Percentiles rank a stretch among this genome's conserved stretches.
Conservation (phyloP, 2,888 invertebrate species). For the Diogma glabrata region DNA sequence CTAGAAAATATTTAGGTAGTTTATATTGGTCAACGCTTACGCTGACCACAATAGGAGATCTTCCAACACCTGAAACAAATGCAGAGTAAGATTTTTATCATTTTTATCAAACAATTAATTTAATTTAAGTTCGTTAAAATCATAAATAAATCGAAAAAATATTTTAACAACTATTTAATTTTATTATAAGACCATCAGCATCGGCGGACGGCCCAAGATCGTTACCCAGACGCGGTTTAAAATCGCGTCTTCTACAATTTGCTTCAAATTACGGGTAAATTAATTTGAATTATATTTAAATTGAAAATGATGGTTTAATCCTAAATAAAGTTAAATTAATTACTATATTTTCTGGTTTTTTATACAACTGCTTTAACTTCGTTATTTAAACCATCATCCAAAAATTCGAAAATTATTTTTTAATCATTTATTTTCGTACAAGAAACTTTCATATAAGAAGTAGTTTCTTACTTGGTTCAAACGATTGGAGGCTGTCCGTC, state of each 20-base stretch:
- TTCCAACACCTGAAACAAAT: conserved; percentile 91
- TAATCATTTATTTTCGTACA: conserved; percentile 4
- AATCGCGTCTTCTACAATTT: conserved; percentile 83
- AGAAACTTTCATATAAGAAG: background rate
- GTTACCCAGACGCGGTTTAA: conserved; percentile 80
- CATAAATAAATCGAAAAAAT: conserved; percentile 4
- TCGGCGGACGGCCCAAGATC: conserved; percentile 75
- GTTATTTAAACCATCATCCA: background rate
- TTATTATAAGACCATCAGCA: conserved; percentile 35
- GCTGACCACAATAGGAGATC: conserved; percentile 89
- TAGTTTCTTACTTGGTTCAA: background rate
- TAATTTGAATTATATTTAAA: too few relatives aligned
- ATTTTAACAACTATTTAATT: conserved; percentile 10
- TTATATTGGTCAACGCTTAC: conserved; percentile 95
- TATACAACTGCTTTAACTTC: conserved; percentile 5
- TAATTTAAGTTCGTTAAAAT: background rate
- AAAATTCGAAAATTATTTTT: background rate
- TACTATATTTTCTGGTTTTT: background rate
- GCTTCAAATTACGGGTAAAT: conserved; percentile 74
- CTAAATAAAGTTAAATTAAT: too few relatives aligned
- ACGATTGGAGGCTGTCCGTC: conserved; percentile 16
- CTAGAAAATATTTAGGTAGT: conserved; percentile 87
- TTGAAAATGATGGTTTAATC: too few relatives aligned
- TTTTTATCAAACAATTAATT: background rate
- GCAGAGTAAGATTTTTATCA: conserved; percentile 70